Percentiles rank a stretch among this genome's conserved stretches.
Evolutionary conservation across 2,797 vertebrate species (phyloP).

Genomic region (Potorous gilbertii): DNA sequence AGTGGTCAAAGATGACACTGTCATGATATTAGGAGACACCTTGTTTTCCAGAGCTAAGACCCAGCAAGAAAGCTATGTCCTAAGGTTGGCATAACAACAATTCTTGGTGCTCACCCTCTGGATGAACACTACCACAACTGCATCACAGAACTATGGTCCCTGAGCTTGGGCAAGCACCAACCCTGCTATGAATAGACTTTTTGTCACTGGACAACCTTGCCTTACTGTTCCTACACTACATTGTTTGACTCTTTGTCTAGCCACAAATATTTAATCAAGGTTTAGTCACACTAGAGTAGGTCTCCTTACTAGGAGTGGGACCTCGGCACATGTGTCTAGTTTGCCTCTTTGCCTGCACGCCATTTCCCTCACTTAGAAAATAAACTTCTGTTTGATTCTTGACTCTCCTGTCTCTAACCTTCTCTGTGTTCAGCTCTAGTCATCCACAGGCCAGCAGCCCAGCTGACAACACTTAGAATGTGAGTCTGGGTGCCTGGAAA

Average conservation of each 20-base stretch:
- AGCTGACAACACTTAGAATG: neutral
- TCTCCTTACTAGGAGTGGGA: neutral
- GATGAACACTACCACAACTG: neutral
- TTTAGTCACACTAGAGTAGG: neutral
- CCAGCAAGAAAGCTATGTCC: neutral
- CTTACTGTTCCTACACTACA: neutral
- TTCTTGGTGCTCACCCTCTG: neutral
- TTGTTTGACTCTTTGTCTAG: neutral
- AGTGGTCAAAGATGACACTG: neutral
- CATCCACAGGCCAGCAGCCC: neutral
- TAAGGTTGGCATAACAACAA: neutral
- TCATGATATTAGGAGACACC: neutral
- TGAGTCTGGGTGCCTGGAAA: neutral
- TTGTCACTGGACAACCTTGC: neutral
- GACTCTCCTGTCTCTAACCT: neutral
- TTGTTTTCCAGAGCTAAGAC: neutral
- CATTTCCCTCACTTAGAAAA: neutral
- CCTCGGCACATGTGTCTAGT: neutral
- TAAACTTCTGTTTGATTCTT: neutral
- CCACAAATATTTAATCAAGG: neutral
- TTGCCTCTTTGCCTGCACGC: neutral
- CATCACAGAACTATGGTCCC: neutral
- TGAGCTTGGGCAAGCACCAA: neutral
- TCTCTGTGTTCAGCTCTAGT: neutral
- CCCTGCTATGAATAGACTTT: neutral